A percentile compares a stretch with the other conserved stretches of the same genome.
Conservation (phyloP, 2,113 vertebrate species). For the Stigmatopora nigra region DNA sequence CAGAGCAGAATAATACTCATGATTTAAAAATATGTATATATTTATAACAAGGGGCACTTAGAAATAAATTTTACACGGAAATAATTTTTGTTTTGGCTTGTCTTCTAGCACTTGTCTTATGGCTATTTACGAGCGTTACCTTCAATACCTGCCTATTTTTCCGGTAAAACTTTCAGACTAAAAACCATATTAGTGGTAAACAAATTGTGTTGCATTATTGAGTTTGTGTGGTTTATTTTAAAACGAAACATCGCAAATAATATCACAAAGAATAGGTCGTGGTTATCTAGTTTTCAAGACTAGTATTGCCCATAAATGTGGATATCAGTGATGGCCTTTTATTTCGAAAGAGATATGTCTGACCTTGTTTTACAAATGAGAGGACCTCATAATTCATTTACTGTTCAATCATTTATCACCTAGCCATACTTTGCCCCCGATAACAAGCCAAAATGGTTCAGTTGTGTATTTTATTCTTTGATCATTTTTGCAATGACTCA, state of each 20-base stretch:
- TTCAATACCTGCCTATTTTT: neutral
- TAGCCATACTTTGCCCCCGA: neutral
- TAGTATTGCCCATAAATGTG: neutral
- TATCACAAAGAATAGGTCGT: too few species aligned
- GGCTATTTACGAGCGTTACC: conserved; percentile 5
- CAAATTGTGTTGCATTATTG: neutral
- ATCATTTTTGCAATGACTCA: conserved; percentile 49
- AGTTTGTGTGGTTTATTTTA: neutral
- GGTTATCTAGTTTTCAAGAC: neutral
- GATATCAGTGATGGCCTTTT: conserved; percentile 4
- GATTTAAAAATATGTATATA: neutral
- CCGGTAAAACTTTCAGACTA: conserved; percentile 35
- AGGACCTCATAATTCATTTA: neutral
- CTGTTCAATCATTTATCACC: neutral
- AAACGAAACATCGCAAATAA: neutral
- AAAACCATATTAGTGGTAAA: neutral
- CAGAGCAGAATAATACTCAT: neutral
- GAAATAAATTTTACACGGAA: neutral
- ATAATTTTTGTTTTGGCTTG: conserved; percentile 12
- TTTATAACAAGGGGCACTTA: neutral
- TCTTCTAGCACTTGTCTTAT: conserved; percentile 31
- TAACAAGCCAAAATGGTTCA: neutral
- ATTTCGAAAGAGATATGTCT: conserved; percentile 18
- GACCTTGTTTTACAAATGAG: neutral
- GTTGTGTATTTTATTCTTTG: neutral